Evolutionary conservation across 2,113 vertebrate species (phyloP).

Genomic region (Nyctibius bracteatus): DNA sequence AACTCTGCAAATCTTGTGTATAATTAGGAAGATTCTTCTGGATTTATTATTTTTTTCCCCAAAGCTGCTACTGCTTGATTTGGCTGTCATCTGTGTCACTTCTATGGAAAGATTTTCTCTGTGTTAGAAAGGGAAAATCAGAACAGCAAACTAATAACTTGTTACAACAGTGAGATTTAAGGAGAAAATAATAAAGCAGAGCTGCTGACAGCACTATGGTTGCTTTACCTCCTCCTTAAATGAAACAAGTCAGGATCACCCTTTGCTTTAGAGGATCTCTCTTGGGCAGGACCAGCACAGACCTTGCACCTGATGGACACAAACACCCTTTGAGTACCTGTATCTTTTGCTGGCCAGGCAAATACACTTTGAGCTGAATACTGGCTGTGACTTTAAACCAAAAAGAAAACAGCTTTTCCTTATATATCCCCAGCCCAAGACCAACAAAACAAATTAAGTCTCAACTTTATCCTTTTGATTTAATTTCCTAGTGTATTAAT

Average conservation of each 20-base stretch:
- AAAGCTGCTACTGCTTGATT: slow-evolving; percentile 46
- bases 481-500: slow-evolving; percentile 43
- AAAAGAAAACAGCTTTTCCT: neutral
- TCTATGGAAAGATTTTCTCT: neutral
- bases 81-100: slow-evolving; percentile 37
- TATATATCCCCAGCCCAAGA: neutral
- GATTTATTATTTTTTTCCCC: neutral
- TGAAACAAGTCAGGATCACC: neutral
- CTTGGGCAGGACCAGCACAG: neutral
- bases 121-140: neutral
- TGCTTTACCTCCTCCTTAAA: neutral
- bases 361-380: neutral
- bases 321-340: neutral
- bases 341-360: neutral
- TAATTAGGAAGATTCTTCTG: slow-evolving; percentile 46
- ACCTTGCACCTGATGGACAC: neutral
- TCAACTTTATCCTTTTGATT: slow-evolving; percentile 10
- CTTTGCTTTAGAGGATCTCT: neutral
- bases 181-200: neutral
- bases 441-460: neutral
- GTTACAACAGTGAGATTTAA: neutral
- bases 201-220: neutral
- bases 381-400: neutral
- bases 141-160: neutral
- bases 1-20: slow-evolving; percentile 29